A percentile compares a stretch with the other conserved stretches of the same genome.
Conservation (phyloP, 23 tunicate genomes). For the Clavelina lepadiformis region DNA sequence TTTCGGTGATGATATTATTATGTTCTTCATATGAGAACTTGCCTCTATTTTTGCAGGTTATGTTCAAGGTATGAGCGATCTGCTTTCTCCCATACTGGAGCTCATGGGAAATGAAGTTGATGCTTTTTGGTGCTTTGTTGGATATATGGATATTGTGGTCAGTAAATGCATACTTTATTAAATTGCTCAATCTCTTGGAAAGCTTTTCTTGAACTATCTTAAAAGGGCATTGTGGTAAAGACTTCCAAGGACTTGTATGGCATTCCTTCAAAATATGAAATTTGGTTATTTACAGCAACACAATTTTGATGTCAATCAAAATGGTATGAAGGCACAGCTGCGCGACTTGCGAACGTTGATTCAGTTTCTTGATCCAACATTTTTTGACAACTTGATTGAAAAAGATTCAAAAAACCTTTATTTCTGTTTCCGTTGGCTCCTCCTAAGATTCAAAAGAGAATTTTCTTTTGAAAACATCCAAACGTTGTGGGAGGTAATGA, state of each 20-base stretch:
- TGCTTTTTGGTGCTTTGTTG: conserved; percentile 96
- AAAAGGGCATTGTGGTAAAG: neutral
- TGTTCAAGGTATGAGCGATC: conserved; percentile 96
- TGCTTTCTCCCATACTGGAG: conserved; percentile 83
- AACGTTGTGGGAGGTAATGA: conserved; percentile 79
- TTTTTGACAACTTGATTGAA: conserved; percentile 64
- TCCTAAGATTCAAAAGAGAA: conserved; percentile 82
- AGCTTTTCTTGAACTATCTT: neutral
- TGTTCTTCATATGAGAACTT: neutral
- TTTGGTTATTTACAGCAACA: conserved; percentile 61
- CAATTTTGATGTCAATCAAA: conserved; percentile 69
- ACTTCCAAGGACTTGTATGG: too few species aligned
- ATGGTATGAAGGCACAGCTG: conserved; percentile 85
- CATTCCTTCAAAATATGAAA: neutral
- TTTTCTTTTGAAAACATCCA: conserved; percentile 81
- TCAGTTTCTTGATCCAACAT: conserved; percentile 62
- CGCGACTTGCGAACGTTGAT: conserved; percentile 54
- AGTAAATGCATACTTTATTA: too few species aligned
- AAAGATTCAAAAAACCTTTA: conserved; percentile 82
- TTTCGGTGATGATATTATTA: neutral
- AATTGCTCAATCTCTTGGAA: neutral
- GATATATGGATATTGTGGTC: conserved; percentile 82
- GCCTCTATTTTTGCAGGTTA: conserved; percentile 40
- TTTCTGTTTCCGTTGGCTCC: conserved; percentile 94
- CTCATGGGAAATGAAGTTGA: conserved; percentile 69